These are phyloP conservation scores for Eutolmus rufibarbis DNA, from an alignment of 2,888 invertebrate species.

Conservation along the genomic window DNA sequence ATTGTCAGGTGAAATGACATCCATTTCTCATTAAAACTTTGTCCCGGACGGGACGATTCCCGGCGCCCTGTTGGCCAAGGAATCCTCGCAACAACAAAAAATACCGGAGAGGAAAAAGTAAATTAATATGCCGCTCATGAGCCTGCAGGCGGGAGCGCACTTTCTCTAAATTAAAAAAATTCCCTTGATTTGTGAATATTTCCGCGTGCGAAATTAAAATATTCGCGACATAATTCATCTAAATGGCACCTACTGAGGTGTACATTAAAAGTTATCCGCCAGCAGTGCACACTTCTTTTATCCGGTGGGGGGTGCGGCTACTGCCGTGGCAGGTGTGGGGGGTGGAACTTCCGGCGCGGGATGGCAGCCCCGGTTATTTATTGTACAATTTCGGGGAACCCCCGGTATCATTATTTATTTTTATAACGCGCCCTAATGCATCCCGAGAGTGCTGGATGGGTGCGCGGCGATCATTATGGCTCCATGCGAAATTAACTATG, in stretches of 20 bases:
- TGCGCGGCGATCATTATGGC: neutral
- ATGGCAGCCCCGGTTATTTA: neutral
- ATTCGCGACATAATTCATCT: conserved; percentile 41
- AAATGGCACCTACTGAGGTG: conserved; percentile 43
- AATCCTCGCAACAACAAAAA: neutral
- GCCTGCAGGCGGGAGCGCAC: neutral
- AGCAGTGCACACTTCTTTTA: conserved; percentile 6
- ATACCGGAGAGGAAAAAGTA: neutral
- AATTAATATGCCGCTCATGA: conserved; percentile 25
- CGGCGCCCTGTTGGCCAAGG: neutral
- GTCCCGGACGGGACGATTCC: neutral
- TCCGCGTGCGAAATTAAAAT: conserved; percentile 42
- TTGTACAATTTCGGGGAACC: neutral
- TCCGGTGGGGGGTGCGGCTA: neutral
- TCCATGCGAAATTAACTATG: conserved; percentile 19
- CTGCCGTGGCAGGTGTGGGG: neutral
- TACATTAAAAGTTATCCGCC: conserved; percentile 46
- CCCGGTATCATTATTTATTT: conserved; percentile 11
- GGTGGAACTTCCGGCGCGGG: neutral
- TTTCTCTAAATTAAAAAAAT: conserved; percentile 32
- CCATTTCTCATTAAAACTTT: conserved; percentile 39
- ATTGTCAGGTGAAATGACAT: conserved; percentile 40
- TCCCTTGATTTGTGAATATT: conserved; percentile 38
- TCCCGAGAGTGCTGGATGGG: neutral
- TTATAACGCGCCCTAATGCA: conserved; percentile 33